Evolutionary conservation across 2,888 invertebrate genomes (phyloP).

Genomic region (Drosophila prostipennis): DNA sequence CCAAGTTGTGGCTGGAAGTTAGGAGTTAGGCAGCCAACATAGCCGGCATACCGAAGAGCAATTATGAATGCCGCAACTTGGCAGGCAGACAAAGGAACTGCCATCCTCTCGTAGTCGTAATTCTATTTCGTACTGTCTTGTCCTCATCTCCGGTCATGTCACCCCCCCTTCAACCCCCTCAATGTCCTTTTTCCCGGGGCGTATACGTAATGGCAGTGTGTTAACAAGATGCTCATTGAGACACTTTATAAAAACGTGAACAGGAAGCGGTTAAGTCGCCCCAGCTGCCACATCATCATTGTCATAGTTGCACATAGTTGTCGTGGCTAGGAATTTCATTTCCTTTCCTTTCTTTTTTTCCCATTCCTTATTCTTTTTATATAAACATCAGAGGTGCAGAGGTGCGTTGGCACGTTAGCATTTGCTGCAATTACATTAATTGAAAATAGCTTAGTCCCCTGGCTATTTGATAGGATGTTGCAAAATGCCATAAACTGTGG

Average conservation of each 20-base stretch:
- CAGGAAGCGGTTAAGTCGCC: conserved; percentile 29
- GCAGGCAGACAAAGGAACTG: conserved; percentile 11
- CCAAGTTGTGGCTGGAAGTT: background rate
- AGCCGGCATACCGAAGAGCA: conserved; percentile 53
- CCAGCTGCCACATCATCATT: conserved; percentile 19
- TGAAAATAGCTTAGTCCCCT: conserved; percentile 16
- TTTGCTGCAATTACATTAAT: conserved; percentile 21
- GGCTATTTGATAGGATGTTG: background rate
- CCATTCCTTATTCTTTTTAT: background rate
- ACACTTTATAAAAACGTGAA: conserved; percentile 57
- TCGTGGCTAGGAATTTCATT: background rate
- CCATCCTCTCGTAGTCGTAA: conserved; percentile 26
- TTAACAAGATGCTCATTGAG: conserved; percentile 72
- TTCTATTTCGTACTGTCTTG: conserved; percentile 47
- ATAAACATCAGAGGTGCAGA: background rate
- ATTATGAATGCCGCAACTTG: conserved; percentile 60
- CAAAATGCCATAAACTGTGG: background rate
- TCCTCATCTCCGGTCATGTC: conserved; percentile 42
- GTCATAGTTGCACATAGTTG: conserved; percentile 14
- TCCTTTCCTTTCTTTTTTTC: background rate
- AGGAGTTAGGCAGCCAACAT: conserved; percentile 11
- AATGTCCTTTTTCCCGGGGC: background rate
- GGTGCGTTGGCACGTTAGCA: conserved; percentile 5
- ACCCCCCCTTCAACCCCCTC: background rate
- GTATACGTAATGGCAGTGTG: conserved; percentile 60